Percentiles rank a stretch among this genome's conserved stretches.
phyloP scores from a whole-genome alignment of 2,888 invertebrate genomes.

The Pherbina coryleti region DNA sequence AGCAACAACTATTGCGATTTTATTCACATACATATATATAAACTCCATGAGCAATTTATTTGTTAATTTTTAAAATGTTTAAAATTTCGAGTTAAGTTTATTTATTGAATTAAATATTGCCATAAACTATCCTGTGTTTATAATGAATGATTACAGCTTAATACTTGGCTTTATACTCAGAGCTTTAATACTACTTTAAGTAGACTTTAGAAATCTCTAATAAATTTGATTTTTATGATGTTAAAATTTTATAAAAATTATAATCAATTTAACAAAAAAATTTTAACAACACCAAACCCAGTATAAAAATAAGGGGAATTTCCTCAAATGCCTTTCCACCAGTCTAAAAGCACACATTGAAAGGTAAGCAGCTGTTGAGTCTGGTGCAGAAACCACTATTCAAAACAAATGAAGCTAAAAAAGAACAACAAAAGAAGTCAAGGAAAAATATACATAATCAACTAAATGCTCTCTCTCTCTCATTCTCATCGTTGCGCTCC shows the following conservation, averaged over 20 bases:
- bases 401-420: constrained; percentile 37
- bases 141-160: neutral
- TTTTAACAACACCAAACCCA: neutral
- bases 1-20: neutral
- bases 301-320: neutral
- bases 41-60: neutral
- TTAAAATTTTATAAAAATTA: neutral
- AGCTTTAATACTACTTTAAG: too few species aligned
- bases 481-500: too few species aligned
- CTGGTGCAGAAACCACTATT: constrained; percentile 36
- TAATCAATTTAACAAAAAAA: neutral
- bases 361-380: constrained; percentile 12
- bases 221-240: neutral
- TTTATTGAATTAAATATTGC: too few species aligned
- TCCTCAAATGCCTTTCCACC: neutral
- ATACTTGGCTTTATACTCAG: neutral
- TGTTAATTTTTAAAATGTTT: neutral
- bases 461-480: constrained; percentile 11
- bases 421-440: neutral
- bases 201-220: neutral
- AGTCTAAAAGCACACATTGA: neutral
- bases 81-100: too few species aligned
- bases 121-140: too few species aligned
- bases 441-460: neutral
- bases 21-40: neutral